Conservation (phyloP, 2,888 invertebrate genomes). For the Heteromurus nitidus region DNA sequence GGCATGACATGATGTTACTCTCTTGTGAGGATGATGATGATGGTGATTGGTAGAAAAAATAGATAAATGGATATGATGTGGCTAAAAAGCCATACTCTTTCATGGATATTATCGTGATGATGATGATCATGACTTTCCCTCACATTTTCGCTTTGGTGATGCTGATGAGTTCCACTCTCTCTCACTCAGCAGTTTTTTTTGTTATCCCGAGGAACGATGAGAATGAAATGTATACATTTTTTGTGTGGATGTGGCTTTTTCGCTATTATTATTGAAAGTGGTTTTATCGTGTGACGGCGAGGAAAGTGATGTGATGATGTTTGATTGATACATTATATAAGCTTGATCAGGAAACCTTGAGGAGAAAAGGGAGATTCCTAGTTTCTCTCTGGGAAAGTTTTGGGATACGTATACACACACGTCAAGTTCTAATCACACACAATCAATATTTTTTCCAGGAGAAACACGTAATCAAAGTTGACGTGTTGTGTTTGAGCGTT, state of each 20-base stretch:
- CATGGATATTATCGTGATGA: not conserved
- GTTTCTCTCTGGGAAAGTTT: too few species aligned
- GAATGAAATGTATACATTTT: not conserved
- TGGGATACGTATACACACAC: too few species aligned
- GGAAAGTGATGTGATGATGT: slow-evolving; percentile 19
- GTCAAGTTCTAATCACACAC: too few species aligned
- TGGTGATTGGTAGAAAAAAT: not conserved
- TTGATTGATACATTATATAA: slow-evolving; percentile 18
- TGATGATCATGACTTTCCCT: not conserved
- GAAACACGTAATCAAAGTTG: too few species aligned
- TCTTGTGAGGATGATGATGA: not conserved
- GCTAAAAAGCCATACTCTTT: not conserved
- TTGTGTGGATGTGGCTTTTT: not conserved
- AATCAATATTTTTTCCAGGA: too few species aligned
- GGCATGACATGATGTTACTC: not conserved
- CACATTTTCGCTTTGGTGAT: not conserved
- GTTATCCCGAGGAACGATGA: too few species aligned
- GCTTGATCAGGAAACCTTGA: slow-evolving; percentile 1
- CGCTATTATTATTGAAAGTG: not conserved
- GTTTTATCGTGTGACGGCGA: not conserved
- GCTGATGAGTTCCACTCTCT: not conserved
- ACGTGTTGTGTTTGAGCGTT: too few species aligned
- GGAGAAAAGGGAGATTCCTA: too few species aligned
- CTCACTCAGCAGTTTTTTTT: not conserved
- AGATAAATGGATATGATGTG: slow-evolving; percentile 6